These are phyloP conservation scores for Brachionus manjavacas DNA, from an alignment of 1,140 invertebrate species.

Conservation along the genomic window DNA sequence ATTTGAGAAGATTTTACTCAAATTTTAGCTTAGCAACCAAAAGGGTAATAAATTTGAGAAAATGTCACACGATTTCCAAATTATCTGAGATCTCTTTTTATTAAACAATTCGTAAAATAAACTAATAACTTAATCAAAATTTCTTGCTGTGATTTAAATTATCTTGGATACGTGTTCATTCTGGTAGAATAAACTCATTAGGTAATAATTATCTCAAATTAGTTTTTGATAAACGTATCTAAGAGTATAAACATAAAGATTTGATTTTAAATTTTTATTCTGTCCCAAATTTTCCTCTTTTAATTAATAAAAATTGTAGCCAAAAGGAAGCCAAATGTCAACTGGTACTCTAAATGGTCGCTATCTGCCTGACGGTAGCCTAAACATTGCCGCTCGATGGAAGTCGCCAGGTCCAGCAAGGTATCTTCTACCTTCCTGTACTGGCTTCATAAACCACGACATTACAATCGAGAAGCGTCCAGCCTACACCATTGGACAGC, in stretches of 20 bases:
- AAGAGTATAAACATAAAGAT: conserved; percentile 18
- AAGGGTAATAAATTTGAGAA: background rate
- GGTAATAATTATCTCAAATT: conserved; percentile 8
- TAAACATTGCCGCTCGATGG: conserved; percentile 29
- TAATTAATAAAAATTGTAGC: background rate
- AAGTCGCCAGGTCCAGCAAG: conserved; percentile 35
- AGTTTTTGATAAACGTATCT: conserved; percentile 22
- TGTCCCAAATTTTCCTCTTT: background rate
- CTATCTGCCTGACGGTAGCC: conserved; percentile 22
- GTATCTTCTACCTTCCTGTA: conserved; percentile 9
- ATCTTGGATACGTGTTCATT: background rate
- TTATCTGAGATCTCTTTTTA: background rate
- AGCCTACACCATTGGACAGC: conserved; percentile 1
- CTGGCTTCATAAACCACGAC: conserved; percentile 21
- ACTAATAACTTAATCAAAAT: conserved; percentile 3
- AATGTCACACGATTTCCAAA: conserved; percentile 6
- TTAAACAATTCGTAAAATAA: background rate
- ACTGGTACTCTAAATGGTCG: background rate
- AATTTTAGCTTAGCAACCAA: conserved; percentile 3
- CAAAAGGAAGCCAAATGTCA: background rate
- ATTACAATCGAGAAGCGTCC: conserved; percentile 22
- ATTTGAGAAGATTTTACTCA: background rate
- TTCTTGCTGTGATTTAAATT: conserved; percentile 14
- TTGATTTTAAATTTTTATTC: background rate
- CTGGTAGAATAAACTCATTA: conserved; percentile 7